Evolutionary conservation across 2,797 vertebrate species (phyloP), one percentile per base, ranked within the genome.

Genomic region (Merluccius polli): DNA sequence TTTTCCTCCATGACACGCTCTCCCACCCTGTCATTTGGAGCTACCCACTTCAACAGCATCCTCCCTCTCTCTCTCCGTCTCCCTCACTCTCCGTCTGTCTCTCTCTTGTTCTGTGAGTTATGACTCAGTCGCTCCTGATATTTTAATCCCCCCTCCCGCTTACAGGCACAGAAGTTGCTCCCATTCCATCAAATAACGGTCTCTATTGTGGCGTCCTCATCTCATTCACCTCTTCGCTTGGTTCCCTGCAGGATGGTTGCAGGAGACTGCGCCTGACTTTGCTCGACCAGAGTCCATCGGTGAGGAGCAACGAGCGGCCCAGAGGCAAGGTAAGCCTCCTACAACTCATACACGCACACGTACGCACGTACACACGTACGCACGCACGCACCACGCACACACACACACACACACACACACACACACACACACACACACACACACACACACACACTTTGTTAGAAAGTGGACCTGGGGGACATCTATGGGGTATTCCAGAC

Each of bases 231-330:
- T 76, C n/a, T 74, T 73, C 73, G 7, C 32, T 12, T 9, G 36
- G 41, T 72, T 44, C 82, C 73, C 86, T 82, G 75, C 78, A 98
- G 96, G 95, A 95, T 38, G 90, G 85, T 0, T 88, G 93, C 87
- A 94, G 94, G 79, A 84, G 95, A 35, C 91, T 98, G 83, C 89
- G 95, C 24, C 90, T 97, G 89, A 95, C 95, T 2, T 93, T 98
- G 15, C 95, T 94, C 18, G 86, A 94, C 77, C 94, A 93, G 86
- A 86, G 84, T 74, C 92, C 93, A 71, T 84, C 83, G 0, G 84
- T 86, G 0, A 85, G 85, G 30, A 81, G 90, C 81, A 69, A 82
- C 0, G 92, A 95, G 72, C 91, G 90, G 76, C 73, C 86, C 63
- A 93, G 94, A 79, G 93, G 91, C 81, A 96, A 96, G 95, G 95